Base-by-base conservation (phyloP, 2,888 invertebrate genomes). In the Cephus rjabovi region DNA sequence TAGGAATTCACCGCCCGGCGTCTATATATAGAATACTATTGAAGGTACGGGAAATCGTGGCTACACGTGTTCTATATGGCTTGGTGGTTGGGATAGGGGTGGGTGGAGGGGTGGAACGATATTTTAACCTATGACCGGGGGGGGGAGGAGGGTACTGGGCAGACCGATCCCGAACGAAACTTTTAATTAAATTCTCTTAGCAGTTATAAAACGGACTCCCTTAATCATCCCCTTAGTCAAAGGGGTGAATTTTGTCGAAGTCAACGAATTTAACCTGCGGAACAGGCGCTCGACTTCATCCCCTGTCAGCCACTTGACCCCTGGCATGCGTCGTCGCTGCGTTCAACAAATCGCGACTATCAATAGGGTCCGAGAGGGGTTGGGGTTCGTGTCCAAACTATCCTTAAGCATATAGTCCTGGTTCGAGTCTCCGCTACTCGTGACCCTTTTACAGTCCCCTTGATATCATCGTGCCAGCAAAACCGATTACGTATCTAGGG, bases 101-200 rank as follows among this genome's bases (percentile, higher is more conserved):
- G 37, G 35, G 1, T 35, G 40, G 15, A 37, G 12, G 40, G 12
- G 12, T 1, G 15, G 15, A 56, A 56, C 40, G 40, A 56, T 56
- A 56, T 56, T 23, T 56, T 23, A 56, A 56, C 40, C 23, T 23
- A 15, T 0, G 4, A 4, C 11, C 0, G 3, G 12, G 4, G 3
- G 37, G 3, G 37, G 12, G 12, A 1, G 0, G 4, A 12, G 2
- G 37, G 4, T 6, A 15, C 15, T 1, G 40, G 40, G 40, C 40
- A 56, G 9, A 56, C 15, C 23, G 2, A 23, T 23, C 9, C 23
- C 56, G 15, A 35, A 78, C 77, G 78, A 79, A 83, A 83, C 80
- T 83, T 83, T 80, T 81, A 81, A 83, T 83, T 83, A 83, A 83
- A 83, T 81, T 80, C 78, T 79, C 80, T 75, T 73, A 70, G 73